phyloP scores from a whole-genome alignment of 2,888 invertebrate genomes.

The Malthinus seriepunctatus region DNA sequence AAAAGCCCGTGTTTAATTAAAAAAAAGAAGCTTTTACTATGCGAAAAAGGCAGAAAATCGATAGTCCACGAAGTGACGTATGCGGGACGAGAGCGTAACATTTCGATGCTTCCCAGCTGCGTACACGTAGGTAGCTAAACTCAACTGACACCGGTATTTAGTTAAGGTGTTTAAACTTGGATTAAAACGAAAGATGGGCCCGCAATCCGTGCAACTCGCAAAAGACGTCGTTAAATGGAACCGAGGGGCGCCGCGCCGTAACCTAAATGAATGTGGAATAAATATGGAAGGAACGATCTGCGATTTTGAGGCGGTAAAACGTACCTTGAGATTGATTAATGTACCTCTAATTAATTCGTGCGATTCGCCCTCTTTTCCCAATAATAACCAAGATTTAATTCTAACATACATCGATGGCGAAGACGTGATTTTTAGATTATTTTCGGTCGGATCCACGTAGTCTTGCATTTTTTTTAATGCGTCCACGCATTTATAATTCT shows the following conservation, averaged over 20 bases:
- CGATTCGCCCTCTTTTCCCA: slow-evolving; percentile 37
- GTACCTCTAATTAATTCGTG: slow-evolving; percentile 40
- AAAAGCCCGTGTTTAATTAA: background rate
- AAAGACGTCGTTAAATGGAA: too few species aligned
- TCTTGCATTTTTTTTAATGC: slow-evolving; percentile 37
- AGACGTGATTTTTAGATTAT: slow-evolving; percentile 28
- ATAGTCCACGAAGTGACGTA: slow-evolving; percentile 12
- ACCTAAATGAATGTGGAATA: too few species aligned
- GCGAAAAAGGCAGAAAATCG: slow-evolving; percentile 1
- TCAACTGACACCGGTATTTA: background rate
- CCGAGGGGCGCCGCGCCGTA: too few species aligned
- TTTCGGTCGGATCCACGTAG: slow-evolving; percentile 36
- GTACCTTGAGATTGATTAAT: slow-evolving; percentile 44
- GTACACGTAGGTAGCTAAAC: background rate
- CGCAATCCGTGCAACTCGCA: too few species aligned
- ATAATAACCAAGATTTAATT: slow-evolving; percentile 44
- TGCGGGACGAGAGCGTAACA: too few species aligned
- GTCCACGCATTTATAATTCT: background rate
- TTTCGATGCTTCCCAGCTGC: background rate
- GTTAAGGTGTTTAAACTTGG: too few species aligned
- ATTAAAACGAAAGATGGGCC: too few species aligned
- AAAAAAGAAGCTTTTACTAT: background rate
- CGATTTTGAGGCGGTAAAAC: background rate
- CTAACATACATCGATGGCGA: slow-evolving; percentile 44
- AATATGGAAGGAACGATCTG: background rate